A percentile compares a stretch with the other conserved stretches of the same genome.
Evolutionary conservation across 1,140 invertebrate species (phyloP).

Genomic region (Aphaenogaster rudis): DNA sequence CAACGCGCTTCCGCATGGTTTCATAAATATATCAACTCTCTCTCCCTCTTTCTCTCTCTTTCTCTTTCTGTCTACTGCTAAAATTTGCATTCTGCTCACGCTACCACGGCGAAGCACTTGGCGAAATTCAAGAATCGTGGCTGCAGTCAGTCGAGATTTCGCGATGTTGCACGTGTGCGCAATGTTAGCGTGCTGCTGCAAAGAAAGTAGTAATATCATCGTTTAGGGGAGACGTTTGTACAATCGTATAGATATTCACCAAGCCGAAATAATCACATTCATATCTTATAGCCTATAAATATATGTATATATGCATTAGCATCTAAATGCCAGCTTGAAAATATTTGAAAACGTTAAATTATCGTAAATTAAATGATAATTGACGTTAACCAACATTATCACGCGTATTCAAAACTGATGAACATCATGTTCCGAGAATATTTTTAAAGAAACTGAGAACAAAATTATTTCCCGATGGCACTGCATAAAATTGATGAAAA

Average conservation of each 20-base stretch:
- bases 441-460: background rate
- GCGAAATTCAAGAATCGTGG: constrained; percentile 50
- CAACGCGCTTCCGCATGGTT: constrained; percentile 35
- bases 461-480: background rate
- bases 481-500: background rate
- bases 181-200: background rate
- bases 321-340: background rate
- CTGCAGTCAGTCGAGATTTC: constrained; percentile 1
- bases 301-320: background rate
- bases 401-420: background rate
- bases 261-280: background rate
- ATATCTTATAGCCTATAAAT: background rate
- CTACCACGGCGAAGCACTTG: constrained; percentile 10
- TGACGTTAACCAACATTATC: background rate
- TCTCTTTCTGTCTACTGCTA: background rate
- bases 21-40: constrained; percentile 44
- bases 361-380: background rate
- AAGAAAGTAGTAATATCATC: constrained; percentile 24
- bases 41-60: background rate
- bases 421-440: background rate
- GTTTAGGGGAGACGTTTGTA: background rate
- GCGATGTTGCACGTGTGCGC: background rate
- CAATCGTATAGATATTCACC: background rate
- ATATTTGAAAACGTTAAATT: constrained; percentile 13
- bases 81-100: constrained; percentile 41